Evolutionary conservation across 2,888 invertebrate genomes (phyloP).

Genomic region (Ophraella communa): DNA sequence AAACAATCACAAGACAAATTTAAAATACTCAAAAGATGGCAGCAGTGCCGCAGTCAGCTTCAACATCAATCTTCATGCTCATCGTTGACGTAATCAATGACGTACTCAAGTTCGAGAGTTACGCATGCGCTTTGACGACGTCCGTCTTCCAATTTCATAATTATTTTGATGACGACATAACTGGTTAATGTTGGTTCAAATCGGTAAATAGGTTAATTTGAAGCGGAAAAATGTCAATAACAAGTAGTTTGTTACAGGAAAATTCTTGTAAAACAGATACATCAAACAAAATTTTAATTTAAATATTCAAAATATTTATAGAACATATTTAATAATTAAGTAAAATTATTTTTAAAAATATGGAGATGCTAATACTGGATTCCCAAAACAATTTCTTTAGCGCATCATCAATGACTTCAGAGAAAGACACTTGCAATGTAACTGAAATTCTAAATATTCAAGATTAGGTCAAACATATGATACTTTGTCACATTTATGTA

Average conservation of each 20-base stretch:
- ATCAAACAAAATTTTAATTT: too few species aligned
- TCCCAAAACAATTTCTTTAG: too few species aligned
- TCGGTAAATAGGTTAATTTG: slow-evolving; percentile 30
- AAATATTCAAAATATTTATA: too few species aligned
- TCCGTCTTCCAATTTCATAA: slow-evolving; percentile 28
- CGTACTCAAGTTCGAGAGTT: slow-evolving; percentile 36
- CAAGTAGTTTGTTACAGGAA: not conserved
- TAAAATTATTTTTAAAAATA: too few species aligned
- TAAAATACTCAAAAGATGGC: slow-evolving; percentile 50
- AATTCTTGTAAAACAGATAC: not conserved
- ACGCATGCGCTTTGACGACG: slow-evolving; percentile 44
- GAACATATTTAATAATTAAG: too few species aligned
- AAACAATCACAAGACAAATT: slow-evolving; percentile 44
- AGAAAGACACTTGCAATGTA: too few species aligned
- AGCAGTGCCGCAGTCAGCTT: slow-evolving; percentile 57
- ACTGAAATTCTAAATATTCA: too few species aligned
- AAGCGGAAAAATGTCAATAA: slow-evolving; percentile 21
- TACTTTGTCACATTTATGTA: too few species aligned
- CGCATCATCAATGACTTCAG: too few species aligned
- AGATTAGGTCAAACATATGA: too few species aligned
- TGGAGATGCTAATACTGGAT: too few species aligned
- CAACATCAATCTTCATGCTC: slow-evolving; percentile 51
- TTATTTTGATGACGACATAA: slow-evolving; percentile 27
- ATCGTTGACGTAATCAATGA: slow-evolving; percentile 28
- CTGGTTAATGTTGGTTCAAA: slow-evolving; percentile 28